Evolutionary conservation across 2,888 invertebrate species (phyloP), one percentile per base, ranked within the genome.

Genomic region (Cordylochernes scorpioides): DNA sequence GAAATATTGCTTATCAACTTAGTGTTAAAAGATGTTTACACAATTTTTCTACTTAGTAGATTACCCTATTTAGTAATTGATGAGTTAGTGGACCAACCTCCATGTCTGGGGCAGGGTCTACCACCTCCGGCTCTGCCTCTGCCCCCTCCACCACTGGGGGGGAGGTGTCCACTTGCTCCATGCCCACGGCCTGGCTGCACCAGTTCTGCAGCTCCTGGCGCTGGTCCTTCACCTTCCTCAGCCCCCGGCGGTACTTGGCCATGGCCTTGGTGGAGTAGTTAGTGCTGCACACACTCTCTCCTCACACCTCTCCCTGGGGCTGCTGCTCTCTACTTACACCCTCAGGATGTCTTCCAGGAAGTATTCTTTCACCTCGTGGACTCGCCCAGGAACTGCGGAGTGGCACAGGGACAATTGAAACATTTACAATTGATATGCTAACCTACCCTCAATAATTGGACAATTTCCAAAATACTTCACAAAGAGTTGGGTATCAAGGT

Each of bases 401-500:
- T n/a, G n/a, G n/a, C n/a, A n/a, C n/a, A 19, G n/a, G 8, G n/a
- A 9, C 8, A 19, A 19, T 19, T 19, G n/a, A 19, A 19, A 19
- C n/a, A 19, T 19, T 19, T 19, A 8, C n/a, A 19, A 19, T 19
- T 19, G 8, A 19, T 9, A 9, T n/a, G n/a, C 19, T 19, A 19
- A 36, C 40, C 45, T 39, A 60, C 60, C 53, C 34, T 71, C 62
- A 17, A 82, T 57, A 14, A 77, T 64, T 0, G 71, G 68, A 40
- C 75, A 73, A 44, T 64, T 64, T 47, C 65, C 65, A 53, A 91
- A 91, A 52, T 86, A 94, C 19, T 66, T 63, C 27, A 67, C 59
- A 55, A 88, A 77, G 38, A 77, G 63, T 32, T 65, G 60, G 25
- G 71, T 66, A 48, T 91, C 80, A 51, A 84, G 65, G 0, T 86